Evolutionary conservation across 2,888 invertebrate genomes (phyloP), one percentile per base, ranked within the genome.

Genomic region (Vesta saturnalis): DNA sequence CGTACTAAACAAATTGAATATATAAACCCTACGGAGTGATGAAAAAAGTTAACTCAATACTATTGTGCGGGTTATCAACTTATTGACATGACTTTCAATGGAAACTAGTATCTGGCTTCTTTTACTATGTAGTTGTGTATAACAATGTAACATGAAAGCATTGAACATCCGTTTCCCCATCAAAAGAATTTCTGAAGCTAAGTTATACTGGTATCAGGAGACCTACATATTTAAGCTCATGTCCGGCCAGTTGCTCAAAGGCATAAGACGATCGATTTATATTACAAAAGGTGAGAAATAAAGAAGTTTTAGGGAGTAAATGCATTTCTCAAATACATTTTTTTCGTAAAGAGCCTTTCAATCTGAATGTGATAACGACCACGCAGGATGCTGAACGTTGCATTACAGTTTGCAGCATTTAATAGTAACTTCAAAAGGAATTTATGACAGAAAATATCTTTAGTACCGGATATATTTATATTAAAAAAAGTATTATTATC

Each of bases 71-170:
- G n/a, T 4, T 39, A 39, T 12, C 12, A n/a, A 39, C 12, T 39
- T 39, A 39, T 39, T 39, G 39, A 39, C 8, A 6, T 39, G 39
- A 39, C 2, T 39, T 39, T 39, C 39, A 39, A 39, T 39, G 8
- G n/a, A 39, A 39, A 39, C 12, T 39, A 39, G 23, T 23, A n/a
- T 39, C 8, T 39, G 12, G n/a, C n/a, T 39, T 6, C 39, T 1
- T 39, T 39, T 39, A n/a, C 14, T 49, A 15, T 15, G 4, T 49
- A 49, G 47, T 18, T 49, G 47, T 66, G 55, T 60, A 60, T 60
- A 57, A 67, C 62, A 67, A 57, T 66, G 46, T 56, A 61, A 62
- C 62, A 62, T 62, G 57, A 62, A 67, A 67, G 21, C 22, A 67
- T 56, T 61, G 61, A 49, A 61, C 62, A 62, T 67, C 61, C 61